Evolutionary conservation across 2,113 vertebrate genomes (phyloP).

Genomic region (Echinops telfairi): DNA sequence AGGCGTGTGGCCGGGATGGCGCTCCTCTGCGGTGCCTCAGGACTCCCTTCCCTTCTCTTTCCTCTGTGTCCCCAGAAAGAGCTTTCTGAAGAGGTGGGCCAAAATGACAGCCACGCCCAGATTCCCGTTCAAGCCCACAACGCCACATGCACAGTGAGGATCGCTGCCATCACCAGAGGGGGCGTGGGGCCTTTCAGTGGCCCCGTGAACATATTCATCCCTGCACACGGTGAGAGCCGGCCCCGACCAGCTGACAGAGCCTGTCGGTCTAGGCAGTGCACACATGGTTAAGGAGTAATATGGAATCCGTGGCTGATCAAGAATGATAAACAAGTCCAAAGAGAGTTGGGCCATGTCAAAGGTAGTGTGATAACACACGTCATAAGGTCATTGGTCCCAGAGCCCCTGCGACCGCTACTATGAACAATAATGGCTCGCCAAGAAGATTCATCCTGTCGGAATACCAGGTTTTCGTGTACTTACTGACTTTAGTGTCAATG

Average conservation of each 20-base stretch:
- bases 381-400: background rate
- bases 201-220: constrained; percentile 88
- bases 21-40: background rate
- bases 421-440: background rate
- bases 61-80: constrained; percentile 80
- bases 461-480: background rate
- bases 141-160: constrained; percentile 90
- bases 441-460: background rate
- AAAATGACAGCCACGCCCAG: constrained; percentile 48
- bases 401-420: background rate
- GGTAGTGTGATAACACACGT: background rate
- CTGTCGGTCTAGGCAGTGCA: background rate
- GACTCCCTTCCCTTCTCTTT: background rate
- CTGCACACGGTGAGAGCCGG: constrained; percentile 87
- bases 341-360: background rate
- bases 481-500: background rate
- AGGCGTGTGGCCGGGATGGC: background rate
- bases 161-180: constrained; percentile 92
- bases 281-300: background rate
- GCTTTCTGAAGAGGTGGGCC: background rate
- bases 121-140: constrained; percentile 89
- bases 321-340: background rate
- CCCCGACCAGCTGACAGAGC: background rate
- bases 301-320: background rate
- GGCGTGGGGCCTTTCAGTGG: constrained; percentile 93